Conservation (phyloP, 2,113 vertebrate genomes). For the Cyprichromis sp. region DNA sequence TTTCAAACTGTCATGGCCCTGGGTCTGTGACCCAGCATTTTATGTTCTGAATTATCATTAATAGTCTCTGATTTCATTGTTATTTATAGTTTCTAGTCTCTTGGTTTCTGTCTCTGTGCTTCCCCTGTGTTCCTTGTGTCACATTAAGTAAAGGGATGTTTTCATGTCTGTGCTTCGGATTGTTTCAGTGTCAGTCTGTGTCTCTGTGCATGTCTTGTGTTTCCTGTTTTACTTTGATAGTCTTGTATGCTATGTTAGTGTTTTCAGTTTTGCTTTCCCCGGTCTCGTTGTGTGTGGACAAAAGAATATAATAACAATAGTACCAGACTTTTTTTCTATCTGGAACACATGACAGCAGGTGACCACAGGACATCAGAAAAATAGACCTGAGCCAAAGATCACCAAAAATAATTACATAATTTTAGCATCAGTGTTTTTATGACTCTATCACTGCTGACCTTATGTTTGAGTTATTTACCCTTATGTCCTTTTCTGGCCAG, state of each 20-base stretch:
- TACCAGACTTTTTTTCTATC: background rate
- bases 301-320: background rate
- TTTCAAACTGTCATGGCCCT: background rate
- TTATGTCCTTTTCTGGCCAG: constrained; percentile 86
- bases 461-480: constrained; percentile 63
- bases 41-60: background rate
- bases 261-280: background rate
- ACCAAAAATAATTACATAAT: background rate
- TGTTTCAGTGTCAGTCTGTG: background rate
- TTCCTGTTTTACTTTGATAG: background rate
- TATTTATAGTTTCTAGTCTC: background rate
- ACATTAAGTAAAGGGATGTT: background rate
- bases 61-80: background rate
- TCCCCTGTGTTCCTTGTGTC: background rate
- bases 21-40: background rate
- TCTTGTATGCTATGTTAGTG: background rate
- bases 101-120: background rate
- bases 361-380: background rate
- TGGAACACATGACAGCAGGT: background rate
- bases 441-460: background rate
- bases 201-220: background rate
- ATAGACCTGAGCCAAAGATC: background rate
- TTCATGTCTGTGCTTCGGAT: background rate
- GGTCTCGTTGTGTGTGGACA: background rate
- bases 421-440: background rate